Evolutionary conservation across 2,113 vertebrate species (phyloP).

Genomic region (Tupaia chinensis): DNA sequence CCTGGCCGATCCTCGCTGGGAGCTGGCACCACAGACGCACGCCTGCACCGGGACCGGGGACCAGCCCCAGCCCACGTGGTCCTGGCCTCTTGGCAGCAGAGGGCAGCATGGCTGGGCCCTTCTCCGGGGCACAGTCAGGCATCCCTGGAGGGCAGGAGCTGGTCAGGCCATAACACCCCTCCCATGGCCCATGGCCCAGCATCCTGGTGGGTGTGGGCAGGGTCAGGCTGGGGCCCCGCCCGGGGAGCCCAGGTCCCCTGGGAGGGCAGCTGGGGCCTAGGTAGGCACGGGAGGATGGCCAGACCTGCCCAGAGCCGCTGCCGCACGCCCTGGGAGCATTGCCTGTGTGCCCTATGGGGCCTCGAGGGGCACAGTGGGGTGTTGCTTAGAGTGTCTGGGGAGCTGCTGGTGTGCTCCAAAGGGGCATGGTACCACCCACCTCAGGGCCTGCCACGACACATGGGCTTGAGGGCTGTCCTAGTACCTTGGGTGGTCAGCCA

Average conservation of each 20-base stretch:
- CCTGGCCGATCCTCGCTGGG: no score
- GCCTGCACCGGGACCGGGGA: no score
- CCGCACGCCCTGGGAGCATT: accelerated
- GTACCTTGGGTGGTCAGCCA: neutral
- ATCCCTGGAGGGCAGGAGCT: neutral
- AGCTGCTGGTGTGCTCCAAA: neutral
- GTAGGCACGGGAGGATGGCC: no score
- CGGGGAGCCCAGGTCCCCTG: neutral
- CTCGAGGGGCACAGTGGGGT: neutral
- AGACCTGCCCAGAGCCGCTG: neutral
- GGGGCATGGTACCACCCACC: neutral
- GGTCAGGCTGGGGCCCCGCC: neutral
- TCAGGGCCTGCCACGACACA: no score
- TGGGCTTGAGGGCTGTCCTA: neutral
- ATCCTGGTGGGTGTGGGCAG: neutral
- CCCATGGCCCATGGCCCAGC: no score
- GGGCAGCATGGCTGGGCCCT: no score
- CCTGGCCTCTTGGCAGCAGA: no score
- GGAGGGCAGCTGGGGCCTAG: neutral
- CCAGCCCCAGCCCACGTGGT: no score
- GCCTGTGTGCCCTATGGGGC: no score
- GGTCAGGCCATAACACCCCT: neutral
- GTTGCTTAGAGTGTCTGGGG: neutral
- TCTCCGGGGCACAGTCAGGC: no score
- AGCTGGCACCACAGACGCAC: no score